Base-by-base conservation (phyloP, 2,113 vertebrate genomes). In the Caracal caracal region DNA sequence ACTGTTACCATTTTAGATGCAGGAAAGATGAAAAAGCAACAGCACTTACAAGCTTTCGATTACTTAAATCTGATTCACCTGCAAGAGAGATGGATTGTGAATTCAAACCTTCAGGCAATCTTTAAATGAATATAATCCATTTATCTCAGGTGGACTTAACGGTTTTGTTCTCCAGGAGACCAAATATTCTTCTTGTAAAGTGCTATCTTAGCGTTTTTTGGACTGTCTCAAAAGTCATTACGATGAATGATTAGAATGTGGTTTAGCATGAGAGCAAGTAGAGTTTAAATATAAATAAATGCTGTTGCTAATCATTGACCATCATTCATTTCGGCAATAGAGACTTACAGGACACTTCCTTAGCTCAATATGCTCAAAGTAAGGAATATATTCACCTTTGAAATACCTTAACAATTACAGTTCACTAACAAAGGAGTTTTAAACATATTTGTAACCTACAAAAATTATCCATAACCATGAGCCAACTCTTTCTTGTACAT, bases 161-260 rank as follows among this genome's bases (percentile, higher is more conserved):
- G 80, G 5, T 24, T 65, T 43, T 40, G 3, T 95, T 98, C 59
- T 82, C 37, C 5, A 81, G 76, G 75, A 97, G 24, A 86, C 10
- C 40, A 81, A 97, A 71, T 0, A 96, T 86, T 97, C 83, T 97
- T 97, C 89, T 96, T 94, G 33, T 47, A 79, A 96, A 98, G 37
- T 82, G 61, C n/a, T 82, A 2, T 53, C 33, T 26, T 95, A 10
- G 43, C 6, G 0, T 91, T 98, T 73, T 96, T 96, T 96, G 26
- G 26, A 79, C 37, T 89, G 91, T 88, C 10, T 35, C 40, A 94
- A 97, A 96, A 96, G 95, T 47, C 3, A 37, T 95, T 81, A 97
- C 96, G 84, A 97, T 61, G 2, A 35, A 98, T 97, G 68, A 97
- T 0, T 88, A 63, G 47, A 95, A 40, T 79, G 24, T 90, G 40